These are phyloP conservation scores for Aradophagus sp. DNA, from an alignment of 1,140 invertebrate species.

Conservation along the genomic window DNA sequence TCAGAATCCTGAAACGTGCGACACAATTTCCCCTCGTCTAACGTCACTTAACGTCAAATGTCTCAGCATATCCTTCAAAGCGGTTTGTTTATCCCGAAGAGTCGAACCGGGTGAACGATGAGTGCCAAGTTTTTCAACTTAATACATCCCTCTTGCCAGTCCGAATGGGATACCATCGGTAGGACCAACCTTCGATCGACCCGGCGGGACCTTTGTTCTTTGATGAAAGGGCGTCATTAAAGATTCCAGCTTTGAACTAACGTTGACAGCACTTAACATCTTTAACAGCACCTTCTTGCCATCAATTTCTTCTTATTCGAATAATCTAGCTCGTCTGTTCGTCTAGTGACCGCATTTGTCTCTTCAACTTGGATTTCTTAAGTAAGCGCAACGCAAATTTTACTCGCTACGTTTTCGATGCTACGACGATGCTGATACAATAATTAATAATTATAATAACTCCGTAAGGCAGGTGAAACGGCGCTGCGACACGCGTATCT, in stretches of 20 bases:
- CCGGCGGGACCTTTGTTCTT: constrained; percentile 25
- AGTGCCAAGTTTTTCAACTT: constrained; percentile 44
- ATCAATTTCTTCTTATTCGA: constrained; percentile 55
- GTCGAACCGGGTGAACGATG: constrained; percentile 30
- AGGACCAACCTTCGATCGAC: constrained; percentile 11
- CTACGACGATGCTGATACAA: constrained; percentile 58
- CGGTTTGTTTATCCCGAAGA: constrained; percentile 17
- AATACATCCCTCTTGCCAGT: constrained; percentile 9
- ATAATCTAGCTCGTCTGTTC: constrained; percentile 50
- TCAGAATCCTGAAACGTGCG: no score
- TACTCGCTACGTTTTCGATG: constrained; percentile 55
- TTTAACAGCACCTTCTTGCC: constrained; percentile 51
- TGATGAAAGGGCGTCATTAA: constrained; percentile 47
- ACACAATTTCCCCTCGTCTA: no score
- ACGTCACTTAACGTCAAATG: constrained; percentile 8
- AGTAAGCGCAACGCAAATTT: constrained; percentile 44
- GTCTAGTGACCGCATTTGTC: constrained; percentile 49
- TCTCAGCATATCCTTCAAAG: constrained; percentile 19
- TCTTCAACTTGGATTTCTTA: constrained; percentile 54
- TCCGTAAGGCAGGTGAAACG: constrained; percentile 3
- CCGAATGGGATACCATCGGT: constrained; percentile 4
- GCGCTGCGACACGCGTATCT: constrained; percentile 24
- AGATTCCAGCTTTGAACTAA: constrained; percentile 49
- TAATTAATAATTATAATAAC: constrained; percentile 55
- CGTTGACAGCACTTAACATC: constrained; percentile 49